Evolutionary conservation across 2,797 vertebrate genomes (phyloP).

Genomic region (Oryzias dopingdopingensis): DNA sequence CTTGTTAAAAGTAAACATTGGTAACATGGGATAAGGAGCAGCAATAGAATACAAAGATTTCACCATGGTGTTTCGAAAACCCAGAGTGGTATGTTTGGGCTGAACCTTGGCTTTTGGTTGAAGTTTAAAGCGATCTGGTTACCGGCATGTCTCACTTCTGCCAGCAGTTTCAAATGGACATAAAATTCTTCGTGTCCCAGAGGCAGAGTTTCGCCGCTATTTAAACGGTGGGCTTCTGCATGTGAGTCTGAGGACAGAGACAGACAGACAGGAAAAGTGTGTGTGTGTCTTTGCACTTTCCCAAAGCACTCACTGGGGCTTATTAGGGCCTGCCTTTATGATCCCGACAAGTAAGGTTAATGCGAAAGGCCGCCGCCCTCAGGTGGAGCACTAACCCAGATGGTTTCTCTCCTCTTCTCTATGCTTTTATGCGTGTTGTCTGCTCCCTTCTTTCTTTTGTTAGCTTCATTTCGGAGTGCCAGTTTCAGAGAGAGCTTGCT

Average conservation of each 20-base stretch:
- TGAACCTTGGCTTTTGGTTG: slow-evolving; percentile 58
- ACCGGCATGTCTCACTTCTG: slow-evolving; percentile 53
- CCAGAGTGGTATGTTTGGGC: slow-evolving; percentile 49
- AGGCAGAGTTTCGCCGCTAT: slow-evolving; percentile 57
- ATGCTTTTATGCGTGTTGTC: slow-evolving; percentile 29
- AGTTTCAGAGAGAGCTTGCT: slow-evolving; percentile 41
- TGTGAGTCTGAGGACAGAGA: slow-evolving; percentile 26
- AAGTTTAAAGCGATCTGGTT: slow-evolving; percentile 67
- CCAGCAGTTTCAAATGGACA: slow-evolving; percentile 70
- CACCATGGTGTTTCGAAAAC: slow-evolving; percentile 59
- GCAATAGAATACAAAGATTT: slow-evolving; percentile 52
- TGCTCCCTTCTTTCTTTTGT: slow-evolving; percentile 10
- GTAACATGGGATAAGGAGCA: slow-evolving; percentile 39
- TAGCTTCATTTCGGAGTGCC: slow-evolving; percentile 25
- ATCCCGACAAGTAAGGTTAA: slow-evolving; percentile 72
- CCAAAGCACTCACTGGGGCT: slow-evolving; percentile 55
- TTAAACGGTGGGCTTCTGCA: slow-evolving; percentile 35
- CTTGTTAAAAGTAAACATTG: slow-evolving; percentile 47
- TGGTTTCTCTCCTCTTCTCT: slow-evolving; percentile 61
- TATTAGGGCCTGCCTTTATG: slow-evolving; percentile 68
- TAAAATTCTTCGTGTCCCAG: slow-evolving; percentile 69
- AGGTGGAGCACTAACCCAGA: slow-evolving; percentile 69
- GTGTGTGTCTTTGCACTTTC: slow-evolving; percentile 58
- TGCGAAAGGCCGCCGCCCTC: slow-evolving; percentile 64
- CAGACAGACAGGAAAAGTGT: slow-evolving; percentile 15